Conservation (phyloP, 2,113 vertebrate species). For the Lagenorhynchus albirostris region DNA sequence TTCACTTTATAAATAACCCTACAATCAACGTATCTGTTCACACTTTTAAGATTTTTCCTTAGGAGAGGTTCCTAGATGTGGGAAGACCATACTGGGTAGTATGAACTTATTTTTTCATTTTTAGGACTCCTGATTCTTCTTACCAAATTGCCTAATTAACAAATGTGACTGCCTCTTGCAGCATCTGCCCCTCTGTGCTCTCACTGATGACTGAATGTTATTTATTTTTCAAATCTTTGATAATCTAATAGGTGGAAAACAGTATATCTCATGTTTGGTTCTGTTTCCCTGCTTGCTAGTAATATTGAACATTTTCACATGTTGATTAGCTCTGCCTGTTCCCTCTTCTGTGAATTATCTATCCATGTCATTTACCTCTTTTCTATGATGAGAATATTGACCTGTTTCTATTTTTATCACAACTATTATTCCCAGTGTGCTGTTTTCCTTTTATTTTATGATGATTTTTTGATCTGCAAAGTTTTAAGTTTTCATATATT, state of each 20-base stretch:
- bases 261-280: neutral
- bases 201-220: neutral
- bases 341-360: neutral
- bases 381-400: neutral
- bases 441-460: conserved; percentile 35
- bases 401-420: neutral
- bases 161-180: neutral
- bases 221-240: neutral
- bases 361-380: neutral
- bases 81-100: neutral
- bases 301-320: neutral
- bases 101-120: neutral
- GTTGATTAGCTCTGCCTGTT: neutral
- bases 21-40: neutral
- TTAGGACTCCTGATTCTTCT: neutral
- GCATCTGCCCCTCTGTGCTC: neutral
- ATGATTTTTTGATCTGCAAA: neutral
- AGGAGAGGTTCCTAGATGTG: neutral
- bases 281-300: neutral
- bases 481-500: neutral
- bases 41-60: neutral
- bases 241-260: neutral
- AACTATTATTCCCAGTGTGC: neutral
- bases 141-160: neutral
- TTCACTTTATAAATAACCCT: neutral